A percentile compares a stretch with the other conserved stretches of the same genome.
These are phyloP conservation scores for Stenotaenia linearis DNA, from an alignment of 2,888 invertebrate genomes.

Conservation along the genomic window DNA sequence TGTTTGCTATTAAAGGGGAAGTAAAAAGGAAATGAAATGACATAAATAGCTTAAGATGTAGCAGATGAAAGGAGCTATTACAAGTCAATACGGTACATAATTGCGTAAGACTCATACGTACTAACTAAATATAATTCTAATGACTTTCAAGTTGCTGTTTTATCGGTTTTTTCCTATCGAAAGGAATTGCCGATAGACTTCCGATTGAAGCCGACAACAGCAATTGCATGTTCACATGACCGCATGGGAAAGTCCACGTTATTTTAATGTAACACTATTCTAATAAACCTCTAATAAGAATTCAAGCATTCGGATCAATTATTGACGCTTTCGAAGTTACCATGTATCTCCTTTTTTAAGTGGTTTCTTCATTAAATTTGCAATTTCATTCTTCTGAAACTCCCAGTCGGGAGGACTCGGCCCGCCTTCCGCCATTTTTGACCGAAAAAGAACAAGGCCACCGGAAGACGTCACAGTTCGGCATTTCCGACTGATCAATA, in stretches of 20 bases:
- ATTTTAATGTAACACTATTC: background rate
- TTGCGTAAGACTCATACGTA: background rate
- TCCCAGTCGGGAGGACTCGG: constrained; percentile 43
- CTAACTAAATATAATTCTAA: background rate
- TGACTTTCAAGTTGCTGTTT: background rate
- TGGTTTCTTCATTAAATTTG: constrained; percentile 41
- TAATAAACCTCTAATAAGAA: background rate
- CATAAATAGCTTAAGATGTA: background rate
- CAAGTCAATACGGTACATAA: background rate
- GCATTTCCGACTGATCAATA: background rate
- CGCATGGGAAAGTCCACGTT: background rate
- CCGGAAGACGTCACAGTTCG: background rate
- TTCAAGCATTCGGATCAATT: background rate
- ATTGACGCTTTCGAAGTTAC: constrained; percentile 39
- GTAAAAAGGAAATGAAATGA: too few species aligned
- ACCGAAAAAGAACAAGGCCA: constrained; percentile 10
- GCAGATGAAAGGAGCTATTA: too few species aligned
- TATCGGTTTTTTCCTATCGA: too few species aligned
- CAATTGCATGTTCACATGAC: background rate
- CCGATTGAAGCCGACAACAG: background rate
- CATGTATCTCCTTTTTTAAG: constrained; percentile 46
- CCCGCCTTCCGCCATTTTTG: constrained; percentile 43
- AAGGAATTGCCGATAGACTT: background rate
- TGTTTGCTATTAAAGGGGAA: too few species aligned
- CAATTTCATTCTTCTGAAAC: constrained; percentile 45